These are phyloP conservation scores for Ailurus styani DNA, from an alignment of 2,113 vertebrate genomes.

Conservation along the genomic window DNA sequence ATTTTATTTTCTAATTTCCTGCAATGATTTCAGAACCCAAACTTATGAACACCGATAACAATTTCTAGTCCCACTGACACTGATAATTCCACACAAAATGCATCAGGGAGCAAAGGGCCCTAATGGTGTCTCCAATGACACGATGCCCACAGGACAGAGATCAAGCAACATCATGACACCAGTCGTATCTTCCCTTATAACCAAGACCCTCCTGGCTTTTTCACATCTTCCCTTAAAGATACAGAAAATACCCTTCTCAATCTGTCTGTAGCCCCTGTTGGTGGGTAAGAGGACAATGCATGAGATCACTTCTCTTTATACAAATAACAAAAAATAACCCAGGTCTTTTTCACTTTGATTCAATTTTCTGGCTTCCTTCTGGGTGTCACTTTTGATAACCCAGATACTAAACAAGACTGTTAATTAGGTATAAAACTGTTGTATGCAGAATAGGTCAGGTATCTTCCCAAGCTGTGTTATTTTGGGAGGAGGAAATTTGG, in stretches of 20 bases:
- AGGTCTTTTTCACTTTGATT: background rate
- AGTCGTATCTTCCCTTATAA: background rate
- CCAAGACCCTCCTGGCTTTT: background rate
- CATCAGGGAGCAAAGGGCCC: background rate
- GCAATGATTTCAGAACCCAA: background rate
- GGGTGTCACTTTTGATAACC: background rate
- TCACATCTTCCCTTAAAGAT: background rate
- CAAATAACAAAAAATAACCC: background rate
- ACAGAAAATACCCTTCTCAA: background rate
- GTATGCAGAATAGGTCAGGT: background rate
- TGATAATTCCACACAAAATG: slow-evolving; percentile 28
- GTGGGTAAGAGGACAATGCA: background rate
- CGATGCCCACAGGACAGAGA: background rate
- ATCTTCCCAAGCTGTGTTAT: background rate
- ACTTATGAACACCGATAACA: background rate
- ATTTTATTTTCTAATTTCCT: slow-evolving; percentile 12
- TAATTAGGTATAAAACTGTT: background rate
- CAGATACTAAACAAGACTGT: background rate
- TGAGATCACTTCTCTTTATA: background rate
- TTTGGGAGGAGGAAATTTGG: background rate
- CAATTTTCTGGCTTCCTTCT: background rate
- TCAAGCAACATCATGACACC: background rate
- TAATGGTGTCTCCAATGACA: background rate
- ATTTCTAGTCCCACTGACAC: slow-evolving; percentile 9
- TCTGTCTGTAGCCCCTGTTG: background rate